phyloP scores from a whole-genome alignment of 2,888 invertebrate genomes.

The Mythimna albipuncta region DNA sequence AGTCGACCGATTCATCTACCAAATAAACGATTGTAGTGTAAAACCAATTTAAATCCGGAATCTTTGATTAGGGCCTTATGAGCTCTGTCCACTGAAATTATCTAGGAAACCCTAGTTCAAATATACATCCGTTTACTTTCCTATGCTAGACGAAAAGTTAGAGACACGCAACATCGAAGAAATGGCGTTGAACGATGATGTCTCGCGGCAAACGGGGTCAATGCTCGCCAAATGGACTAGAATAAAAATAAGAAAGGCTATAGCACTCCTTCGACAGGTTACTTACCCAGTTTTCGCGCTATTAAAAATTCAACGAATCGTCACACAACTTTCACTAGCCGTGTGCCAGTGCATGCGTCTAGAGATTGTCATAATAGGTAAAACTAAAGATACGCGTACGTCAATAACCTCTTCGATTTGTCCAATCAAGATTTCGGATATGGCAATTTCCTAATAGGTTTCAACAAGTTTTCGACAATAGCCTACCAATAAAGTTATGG shows the following conservation, averaged over 20 bases:
- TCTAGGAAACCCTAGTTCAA: slow-evolving; percentile 1
- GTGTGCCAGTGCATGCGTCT: slow-evolving; percentile 72
- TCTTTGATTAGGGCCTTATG: not conserved
- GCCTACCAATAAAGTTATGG: slow-evolving; percentile 33
- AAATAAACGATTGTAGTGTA: slow-evolving; percentile 66
- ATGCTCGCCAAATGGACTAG: slow-evolving; percentile 83
- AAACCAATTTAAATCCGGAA: slow-evolving; percentile 50
- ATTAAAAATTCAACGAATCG: slow-evolving; percentile 89
- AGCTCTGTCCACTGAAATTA: slow-evolving; percentile 11
- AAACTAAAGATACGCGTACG: slow-evolving; percentile 51
- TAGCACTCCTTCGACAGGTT: slow-evolving; percentile 83
- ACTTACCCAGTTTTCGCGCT: slow-evolving; percentile 87
- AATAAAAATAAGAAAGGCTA: slow-evolving; percentile 87
- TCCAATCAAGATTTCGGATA: slow-evolving; percentile 32
- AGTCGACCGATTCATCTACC: slow-evolving; percentile 72
- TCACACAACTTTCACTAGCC: slow-evolving; percentile 88
- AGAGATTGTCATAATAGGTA: slow-evolving; percentile 68
- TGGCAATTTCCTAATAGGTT: slow-evolving; percentile 14
- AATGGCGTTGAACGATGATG: slow-evolving; percentile 64
- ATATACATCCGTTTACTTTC: slow-evolving; percentile 40
- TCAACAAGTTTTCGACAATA: slow-evolving; percentile 20
- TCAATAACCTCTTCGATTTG: slow-evolving; percentile 34
- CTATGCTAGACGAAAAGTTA: slow-evolving; percentile 42
- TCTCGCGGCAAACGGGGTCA: slow-evolving; percentile 77
- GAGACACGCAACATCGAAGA: slow-evolving; percentile 64